Base-by-base conservation (phyloP, 23 tunicate genomes). In the Aplidium turbinatum region DNA sequence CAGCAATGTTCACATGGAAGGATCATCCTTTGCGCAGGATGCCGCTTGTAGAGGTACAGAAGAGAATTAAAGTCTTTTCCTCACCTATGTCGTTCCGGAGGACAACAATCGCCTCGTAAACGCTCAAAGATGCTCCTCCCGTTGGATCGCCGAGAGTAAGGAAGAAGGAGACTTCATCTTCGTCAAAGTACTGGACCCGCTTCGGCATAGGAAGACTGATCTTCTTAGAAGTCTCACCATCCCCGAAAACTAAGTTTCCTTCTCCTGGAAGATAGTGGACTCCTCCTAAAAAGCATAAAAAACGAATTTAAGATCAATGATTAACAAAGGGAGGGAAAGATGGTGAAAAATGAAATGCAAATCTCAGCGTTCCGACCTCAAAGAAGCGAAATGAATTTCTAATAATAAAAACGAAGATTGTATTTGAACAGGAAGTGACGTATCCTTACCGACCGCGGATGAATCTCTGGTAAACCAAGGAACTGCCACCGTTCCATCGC, bases 401-500 rank as follows among this genome's bases (percentile, higher is more conserved):
- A 19, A 47, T 19, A n/a, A n/a, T 47, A 47, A 19, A 13, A 45
- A 11, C 13, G 18, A 45, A 0, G 19, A 47, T 19, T 20, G 20
- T 19, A 47, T 47, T 47, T 19, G 20, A n/a, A n/a, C 21, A 18
- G 29, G 26, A 0, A 57, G 13, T 20, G 21, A 0, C 29, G 16
- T 55, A 30, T 4, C 47, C 87, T 70, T 53, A 89, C 96, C 96
- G 16, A 89, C 68, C 6, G 96, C 96, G n/a, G 86, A 76, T 24
- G 85, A 83, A 46, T 83, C 97, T 56, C 79, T 47, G 0, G 94
- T 94, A 38, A 38, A 68, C 99, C 99, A 94, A 0, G 99, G 92
- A 1, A 94, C 85, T 4, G 89, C 74, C 0, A 94, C 95, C 1
- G 86, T 84, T 22, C 99, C 99, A 73, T 94, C 99, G 5, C 96